Percentiles rank a stretch among this genome's conserved stretches.
phyloP scores from a whole-genome alignment of 2,797 vertebrate genomes.

The Microctenopoma stevenorrisi region DNA sequence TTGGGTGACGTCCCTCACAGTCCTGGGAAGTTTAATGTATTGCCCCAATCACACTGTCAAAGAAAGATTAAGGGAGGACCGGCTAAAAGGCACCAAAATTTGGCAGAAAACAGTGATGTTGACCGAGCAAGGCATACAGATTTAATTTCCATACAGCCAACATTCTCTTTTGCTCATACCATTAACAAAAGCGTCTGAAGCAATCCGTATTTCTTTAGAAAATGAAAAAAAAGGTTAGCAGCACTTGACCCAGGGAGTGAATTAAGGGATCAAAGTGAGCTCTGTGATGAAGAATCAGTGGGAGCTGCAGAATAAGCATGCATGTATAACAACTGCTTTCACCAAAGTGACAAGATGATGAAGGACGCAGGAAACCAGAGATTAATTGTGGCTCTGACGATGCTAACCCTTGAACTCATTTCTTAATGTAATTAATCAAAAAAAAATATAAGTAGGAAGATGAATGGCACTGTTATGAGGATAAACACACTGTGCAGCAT shows the following conservation, averaged over 20 bases:
- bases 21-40: slow-evolving; percentile 26
- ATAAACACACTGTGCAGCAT: slow-evolving; percentile 11
- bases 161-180: slow-evolving; percentile 52
- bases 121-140: slow-evolving; percentile 22
- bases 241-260: slow-evolving; percentile 57
- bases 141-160: slow-evolving; percentile 28
- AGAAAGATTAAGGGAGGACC: slow-evolving; percentile 26
- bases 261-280: slow-evolving; percentile 56
- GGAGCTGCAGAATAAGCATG: slow-evolving; percentile 23
- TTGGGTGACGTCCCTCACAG: slow-evolving; percentile 28
- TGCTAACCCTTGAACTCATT: slow-evolving; percentile 4
- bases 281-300: slow-evolving; percentile 20
- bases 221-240: slow-evolving; percentile 12
- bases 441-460: slow-evolving; percentile 13
- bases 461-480: background rate
- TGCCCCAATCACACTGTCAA: slow-evolving; percentile 23
- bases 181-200: slow-evolving; percentile 37
- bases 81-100: slow-evolving; percentile 34
- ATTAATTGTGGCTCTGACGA: slow-evolving; percentile 17
- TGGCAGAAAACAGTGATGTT: slow-evolving; percentile 35
- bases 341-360: slow-evolving; percentile 34
- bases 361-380: slow-evolving; percentile 39
- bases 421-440: slow-evolving; percentile 19
- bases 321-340: slow-evolving; percentile 30
- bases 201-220: slow-evolving; percentile 19